A percentile compares a stretch with the other conserved stretches of the same genome.
Conservation (phyloP, 1,140 invertebrate genomes). For the Scaptomyza montana region DNA sequence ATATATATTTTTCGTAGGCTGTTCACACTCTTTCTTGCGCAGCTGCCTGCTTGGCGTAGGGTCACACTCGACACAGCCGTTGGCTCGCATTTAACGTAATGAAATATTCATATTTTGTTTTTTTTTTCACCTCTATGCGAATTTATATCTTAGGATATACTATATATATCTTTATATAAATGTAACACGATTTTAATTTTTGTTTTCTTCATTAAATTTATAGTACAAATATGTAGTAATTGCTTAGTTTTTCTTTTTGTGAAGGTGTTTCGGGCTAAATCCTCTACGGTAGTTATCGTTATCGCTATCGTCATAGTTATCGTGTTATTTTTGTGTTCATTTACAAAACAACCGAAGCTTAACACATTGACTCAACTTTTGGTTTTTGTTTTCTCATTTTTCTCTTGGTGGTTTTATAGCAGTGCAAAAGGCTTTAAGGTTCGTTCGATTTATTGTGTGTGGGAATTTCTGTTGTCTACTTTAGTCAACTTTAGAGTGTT, state of each 20-base stretch:
- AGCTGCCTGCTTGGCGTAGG: constrained; percentile 11
- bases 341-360: constrained; percentile 77
- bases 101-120: constrained; percentile 9
- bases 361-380: constrained; percentile 53
- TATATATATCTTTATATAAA: constrained; percentile 72
- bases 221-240: constrained; percentile 72
- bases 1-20: constrained; percentile 10
- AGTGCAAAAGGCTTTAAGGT: constrained; percentile 75
- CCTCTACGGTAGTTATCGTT: constrained; percentile 46
- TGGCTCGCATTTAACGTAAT: constrained; percentile 45
- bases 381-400: constrained; percentile 20
- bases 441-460: constrained; percentile 23
- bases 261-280: constrained; percentile 57
- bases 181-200: constrained; percentile 63
- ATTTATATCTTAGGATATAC: constrained; percentile 44
- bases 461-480: constrained; percentile 1
- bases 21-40: constrained; percentile 15
- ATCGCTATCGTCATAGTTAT: constrained; percentile 47
- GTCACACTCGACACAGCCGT: constrained; percentile 33
- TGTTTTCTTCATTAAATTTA: constrained; percentile 39
- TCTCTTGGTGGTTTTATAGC: constrained; percentile 80
- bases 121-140: constrained; percentile 74
- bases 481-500: not conserved
- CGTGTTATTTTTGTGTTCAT: constrained; percentile 63
- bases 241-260: constrained; percentile 58